Evolutionary conservation across 1,140 invertebrate species (phyloP), one percentile per base, ranked within the genome.

Genomic region (Cyrtorhinus lividipennis): DNA sequence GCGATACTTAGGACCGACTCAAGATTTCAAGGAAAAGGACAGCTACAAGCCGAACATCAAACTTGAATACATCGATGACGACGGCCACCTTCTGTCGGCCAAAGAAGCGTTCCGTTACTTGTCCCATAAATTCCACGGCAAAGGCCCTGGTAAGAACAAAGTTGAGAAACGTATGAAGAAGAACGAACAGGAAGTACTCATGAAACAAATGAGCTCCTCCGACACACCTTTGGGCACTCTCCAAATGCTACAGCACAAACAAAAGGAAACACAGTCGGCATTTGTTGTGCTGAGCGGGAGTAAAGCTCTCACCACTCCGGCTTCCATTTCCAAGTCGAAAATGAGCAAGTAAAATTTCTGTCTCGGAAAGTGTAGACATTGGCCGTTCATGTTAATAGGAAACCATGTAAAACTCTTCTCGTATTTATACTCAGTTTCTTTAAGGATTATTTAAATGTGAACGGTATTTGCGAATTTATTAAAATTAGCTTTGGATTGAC

Each of bases 61-160:
- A 75, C 77, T 99, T 66, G 94, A 97, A 71, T 99, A 99, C 71
- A 94, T 95, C 63, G 95, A 99, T 76, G 94, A 98, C 71, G 87
- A 90, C 72, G 96, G 96, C 1, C 81, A 87, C 59, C 80, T 89
- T 61, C 79, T 99, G 60, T 90, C 85, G 68, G 83, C 87, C 24
- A 99, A 99, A 74, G 96, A 99, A 80, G 97, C 97, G 18, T 99
- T 99, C 75, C 80, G 88, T 69, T 91, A 65, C 77, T 76, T 96
- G 15, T 95, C 91, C 18, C 95, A 98, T 73, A 95, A 97, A 75
- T 99, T 99, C 74, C 97, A 99, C 77, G 97, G 97, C 22, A 99
- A 99, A 79, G 95, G 94, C 18, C 93, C 95, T 8, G 95, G 96
- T 56, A 99, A 99, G 74, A 98, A 97, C 77, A 99, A 99, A 77